phyloP scores from a whole-genome alignment of 2,113 vertebrate species.

The Pollachius pollachius region DNA sequence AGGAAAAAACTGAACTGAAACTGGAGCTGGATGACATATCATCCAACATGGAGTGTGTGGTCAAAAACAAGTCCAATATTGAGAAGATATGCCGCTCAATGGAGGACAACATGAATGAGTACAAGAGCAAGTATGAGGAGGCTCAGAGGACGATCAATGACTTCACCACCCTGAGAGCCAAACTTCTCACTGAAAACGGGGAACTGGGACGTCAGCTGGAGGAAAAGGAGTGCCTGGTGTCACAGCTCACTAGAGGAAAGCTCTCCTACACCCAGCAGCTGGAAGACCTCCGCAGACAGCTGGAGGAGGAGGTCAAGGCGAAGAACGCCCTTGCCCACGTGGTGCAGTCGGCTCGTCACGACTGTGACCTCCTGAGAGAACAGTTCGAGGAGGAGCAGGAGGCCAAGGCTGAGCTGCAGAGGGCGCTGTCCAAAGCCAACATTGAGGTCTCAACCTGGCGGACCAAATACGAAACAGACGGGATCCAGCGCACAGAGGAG shows the following conservation, averaged over 20 bases:
- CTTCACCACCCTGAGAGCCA: constrained; percentile 80
- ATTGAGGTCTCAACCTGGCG: constrained; percentile 84
- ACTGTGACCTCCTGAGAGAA: constrained; percentile 83
- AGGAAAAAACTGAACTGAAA: constrained; percentile 88
- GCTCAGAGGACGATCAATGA: constrained; percentile 78
- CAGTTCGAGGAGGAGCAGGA: constrained; percentile 88
- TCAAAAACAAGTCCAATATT: constrained; percentile 81
- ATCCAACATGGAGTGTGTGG: constrained; percentile 84
- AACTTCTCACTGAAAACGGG: constrained; percentile 85
- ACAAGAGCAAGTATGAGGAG: constrained; percentile 81
- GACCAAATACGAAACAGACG: constrained; percentile 89
- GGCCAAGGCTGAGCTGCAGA: constrained; percentile 83
- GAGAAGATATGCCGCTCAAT: constrained; percentile 86
- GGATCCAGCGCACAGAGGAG: constrained; percentile 88
- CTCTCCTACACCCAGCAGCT: constrained; percentile 85
- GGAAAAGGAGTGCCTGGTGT: constrained; percentile 86
- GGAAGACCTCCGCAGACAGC: constrained; percentile 87
- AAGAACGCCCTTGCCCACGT: constrained; percentile 86
- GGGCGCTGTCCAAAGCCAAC: constrained; percentile 81
- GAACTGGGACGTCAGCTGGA: constrained; percentile 85
- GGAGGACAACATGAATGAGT: constrained; percentile 88
- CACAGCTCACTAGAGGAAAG: constrained; percentile 85
- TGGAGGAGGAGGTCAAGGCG: constrained; percentile 89
- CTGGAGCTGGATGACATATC: constrained; percentile 85
- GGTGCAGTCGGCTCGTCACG: constrained; percentile 82